Conservation (phyloP, 2,797 vertebrate species). For the Mionectes olivaceus region DNA sequence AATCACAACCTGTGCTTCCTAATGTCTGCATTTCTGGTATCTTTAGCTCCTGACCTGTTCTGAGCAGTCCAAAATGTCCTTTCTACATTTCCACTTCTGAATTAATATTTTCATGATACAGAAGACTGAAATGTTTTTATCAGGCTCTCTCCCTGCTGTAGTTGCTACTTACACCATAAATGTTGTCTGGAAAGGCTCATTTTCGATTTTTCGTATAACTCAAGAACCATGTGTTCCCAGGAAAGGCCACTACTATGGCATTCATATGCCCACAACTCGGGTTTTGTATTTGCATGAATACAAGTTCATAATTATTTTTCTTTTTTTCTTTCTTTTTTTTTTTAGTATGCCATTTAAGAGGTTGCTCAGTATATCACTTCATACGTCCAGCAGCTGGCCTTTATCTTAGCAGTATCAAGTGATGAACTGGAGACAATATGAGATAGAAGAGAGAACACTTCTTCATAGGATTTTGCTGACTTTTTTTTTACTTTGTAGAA, state of each 20-base stretch:
- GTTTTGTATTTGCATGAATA: not conserved
- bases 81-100: not conserved
- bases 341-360: not conserved
- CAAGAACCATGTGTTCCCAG: not conserved
- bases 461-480: not conserved
- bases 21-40: not conserved
- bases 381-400: not conserved
- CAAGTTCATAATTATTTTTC: not conserved
- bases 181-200: not conserved
- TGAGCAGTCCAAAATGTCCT: not conserved
- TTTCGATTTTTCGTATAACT: not conserved
- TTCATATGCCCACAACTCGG: not conserved
- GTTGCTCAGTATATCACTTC: not conserved
- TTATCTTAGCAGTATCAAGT: not conserved
- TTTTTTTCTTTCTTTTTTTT: not conserved
- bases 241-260: not conserved
- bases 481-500: not conserved
- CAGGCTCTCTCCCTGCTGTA: not conserved
- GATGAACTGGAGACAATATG: not conserved
- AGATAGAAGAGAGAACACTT: not conserved
- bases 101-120: not conserved
- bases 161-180: not conserved
- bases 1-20: not conserved
- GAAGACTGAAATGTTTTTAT: not conserved
- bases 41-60: not conserved